Percentiles rank a stretch among this genome's conserved stretches.
These are phyloP conservation scores for Timema podura DNA, from an alignment of 2,888 invertebrate species.

Conservation along the genomic window DNA sequence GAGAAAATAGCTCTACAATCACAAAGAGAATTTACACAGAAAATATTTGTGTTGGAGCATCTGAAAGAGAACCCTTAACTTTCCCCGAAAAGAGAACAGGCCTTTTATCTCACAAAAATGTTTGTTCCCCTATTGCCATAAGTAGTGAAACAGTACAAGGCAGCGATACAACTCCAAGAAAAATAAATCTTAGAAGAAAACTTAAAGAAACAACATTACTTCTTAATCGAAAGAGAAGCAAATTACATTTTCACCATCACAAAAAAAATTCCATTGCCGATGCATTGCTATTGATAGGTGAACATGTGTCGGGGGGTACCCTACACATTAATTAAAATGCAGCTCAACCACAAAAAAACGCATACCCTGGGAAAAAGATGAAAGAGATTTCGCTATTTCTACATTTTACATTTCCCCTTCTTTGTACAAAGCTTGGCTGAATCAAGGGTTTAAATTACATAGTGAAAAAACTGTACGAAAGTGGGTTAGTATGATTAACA, in stretches of 20 bases:
- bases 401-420: slow-evolving; percentile 38
- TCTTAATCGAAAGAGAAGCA: not conserved
- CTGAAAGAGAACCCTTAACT: no score
- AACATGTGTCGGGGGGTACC: slow-evolving; percentile 5
- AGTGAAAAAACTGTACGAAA: slow-evolving; percentile 33
- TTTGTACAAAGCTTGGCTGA: slow-evolving; percentile 33
- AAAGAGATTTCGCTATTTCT: slow-evolving; percentile 36
- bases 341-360: slow-evolving; percentile 11
- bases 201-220: not conserved
- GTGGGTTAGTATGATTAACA: slow-evolving; percentile 35
- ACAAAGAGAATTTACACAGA: no score
- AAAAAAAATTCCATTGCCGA: slow-evolving; percentile 6
- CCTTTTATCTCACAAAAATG: not conserved
- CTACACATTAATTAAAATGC: slow-evolving; percentile 8
- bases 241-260: slow-evolving; percentile 5
- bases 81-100: not conserved
- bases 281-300: not conserved
- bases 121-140: not conserved
- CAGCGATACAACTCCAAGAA: not conserved
- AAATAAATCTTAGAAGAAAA: not conserved
- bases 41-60: no score
- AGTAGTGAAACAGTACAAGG: not conserved
- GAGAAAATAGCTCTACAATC: not conserved
- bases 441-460: slow-evolving; percentile 34
- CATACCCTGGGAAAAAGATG: slow-evolving; percentile 33